phyloP scores from a whole-genome alignment of 2,113 vertebrate genomes.

The Syngnathus floridae region DNA sequence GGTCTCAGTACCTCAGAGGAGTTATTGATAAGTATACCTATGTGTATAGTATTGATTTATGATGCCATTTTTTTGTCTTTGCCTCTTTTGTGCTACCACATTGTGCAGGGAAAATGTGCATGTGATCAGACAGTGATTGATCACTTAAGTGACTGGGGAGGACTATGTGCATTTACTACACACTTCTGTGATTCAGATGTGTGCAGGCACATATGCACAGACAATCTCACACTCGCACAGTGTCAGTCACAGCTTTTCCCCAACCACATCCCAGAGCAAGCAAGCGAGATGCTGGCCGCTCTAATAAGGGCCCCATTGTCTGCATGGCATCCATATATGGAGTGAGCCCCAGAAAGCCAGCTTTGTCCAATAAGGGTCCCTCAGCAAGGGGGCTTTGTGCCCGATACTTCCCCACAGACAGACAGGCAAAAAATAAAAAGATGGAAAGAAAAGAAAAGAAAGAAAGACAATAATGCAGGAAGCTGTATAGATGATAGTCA shows the following conservation, averaged over 20 bases:
- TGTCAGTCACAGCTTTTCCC: conserved; percentile 61
- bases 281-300: conserved; percentile 53
- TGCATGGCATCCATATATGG: conserved; percentile 68
- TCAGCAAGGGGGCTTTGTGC: conserved; percentile 64
- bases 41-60: background rate
- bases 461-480: conserved; percentile 2
- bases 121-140: conserved; percentile 40
- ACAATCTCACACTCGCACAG: conserved; percentile 16
- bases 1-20: background rate
- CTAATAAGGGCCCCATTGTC: conserved; percentile 72
- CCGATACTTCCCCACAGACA: conserved; percentile 47
- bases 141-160: conserved; percentile 29
- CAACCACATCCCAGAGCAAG: conserved; percentile 42
- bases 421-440: conserved; percentile 8
- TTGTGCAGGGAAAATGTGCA: conserved; percentile 2
- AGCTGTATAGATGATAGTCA: conserved; percentile 8
- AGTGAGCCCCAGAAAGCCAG: conserved; percentile 68
- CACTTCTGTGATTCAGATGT: conserved; percentile 39
- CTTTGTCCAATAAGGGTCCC: conserved; percentile 70
- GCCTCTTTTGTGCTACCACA: background rate
- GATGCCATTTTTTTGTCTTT: background rate
- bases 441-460: conserved; percentile 17
- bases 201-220: conserved; percentile 16
- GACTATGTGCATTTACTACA: conserved; percentile 50
- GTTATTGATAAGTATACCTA: background rate